phyloP scores from a whole-genome alignment of 2,888 invertebrate genomes.

The Microctonus brassicae region DNA sequence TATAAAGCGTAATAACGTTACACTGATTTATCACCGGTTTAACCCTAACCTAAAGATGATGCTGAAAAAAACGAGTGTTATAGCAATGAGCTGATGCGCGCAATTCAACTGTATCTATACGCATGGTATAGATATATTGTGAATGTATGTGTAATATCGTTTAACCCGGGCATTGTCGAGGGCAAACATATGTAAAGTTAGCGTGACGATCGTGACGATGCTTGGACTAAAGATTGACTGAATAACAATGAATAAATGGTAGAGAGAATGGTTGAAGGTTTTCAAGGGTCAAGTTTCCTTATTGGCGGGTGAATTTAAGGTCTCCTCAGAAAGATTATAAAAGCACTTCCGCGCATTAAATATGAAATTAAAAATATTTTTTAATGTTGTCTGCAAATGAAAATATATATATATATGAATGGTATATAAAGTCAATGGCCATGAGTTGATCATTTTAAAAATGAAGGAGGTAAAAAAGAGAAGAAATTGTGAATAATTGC shows the following conservation, averaged over 20 bases:
- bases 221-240: slow-evolving; percentile 37
- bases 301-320: slow-evolving; percentile 8
- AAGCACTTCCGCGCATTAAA: slow-evolving; percentile 18
- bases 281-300: slow-evolving; percentile 16
- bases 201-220: slow-evolving; percentile 57
- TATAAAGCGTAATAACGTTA: slow-evolving; percentile 60
- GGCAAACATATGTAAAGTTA: slow-evolving; percentile 63
- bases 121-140: slow-evolving; percentile 30
- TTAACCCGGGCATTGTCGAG: slow-evolving; percentile 62
- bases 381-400: background rate
- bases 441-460: background rate
- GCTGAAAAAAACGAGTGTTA: background rate
- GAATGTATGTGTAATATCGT: slow-evolving; percentile 59
- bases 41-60: slow-evolving; percentile 54
- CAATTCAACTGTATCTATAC: slow-evolving; percentile 24
- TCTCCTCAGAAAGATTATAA: background rate
- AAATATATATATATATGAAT: background rate
- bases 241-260: background rate
- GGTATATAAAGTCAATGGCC: background rate
- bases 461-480: background rate
- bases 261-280: background rate
- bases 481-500: background rate
- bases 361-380: background rate
- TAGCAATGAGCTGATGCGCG: background rate
- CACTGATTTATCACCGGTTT: slow-evolving; percentile 63